Base-by-base conservation (phyloP, 2,888 invertebrate genomes). In the Baronia brevicornis region DNA sequence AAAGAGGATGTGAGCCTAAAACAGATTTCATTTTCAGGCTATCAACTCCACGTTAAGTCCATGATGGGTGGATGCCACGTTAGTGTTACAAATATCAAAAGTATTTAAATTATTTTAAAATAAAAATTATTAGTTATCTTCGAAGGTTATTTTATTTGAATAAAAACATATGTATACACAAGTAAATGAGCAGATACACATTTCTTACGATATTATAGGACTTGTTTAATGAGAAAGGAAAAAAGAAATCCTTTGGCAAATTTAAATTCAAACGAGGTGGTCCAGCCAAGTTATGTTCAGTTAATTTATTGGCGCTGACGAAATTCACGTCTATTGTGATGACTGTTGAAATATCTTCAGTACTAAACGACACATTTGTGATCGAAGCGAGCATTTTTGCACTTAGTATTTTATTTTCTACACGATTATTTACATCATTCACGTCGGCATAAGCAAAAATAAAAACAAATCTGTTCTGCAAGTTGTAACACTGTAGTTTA, bases 231-330 rank as follows among this genome's bases (percentile, higher is more conserved):
- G 85, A 65, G 47, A 89, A 89, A 1, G 92, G 92, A 55, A 91
- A 90, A 63, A 92, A 92, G 60, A 92, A 92, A 61, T 92, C 90
- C 44, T 86, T 84, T 1, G 92, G 91, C 32, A 92, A 74, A 60
- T 86, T 84, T 36, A 91, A 84, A 48, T 89, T 86, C 34, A 91
- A 77, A 38, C 88, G 85, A 8, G 91, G 91, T 36, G 88, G 85
- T 33, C 86, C 86, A 4, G 89, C 89, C 46, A 70, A 70, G 41
- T 74, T 63, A 11, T 56, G 50, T 12, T 52, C 43, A 22, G 57
- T 56, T 3, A 65, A 62, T 28, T 55, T 67, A 3, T 71, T 71
- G n/a, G 60, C 51, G 37, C 84, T 79, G 9, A 79, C 50, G 24
- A 82, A 85, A 33, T 44, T 63, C 1, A 61, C 54, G 41, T 79